These are phyloP conservation scores for Acipenser transmontanus DNA, from an alignment of 2,797 vertebrate genomes.

Conservation along the genomic window DNA sequence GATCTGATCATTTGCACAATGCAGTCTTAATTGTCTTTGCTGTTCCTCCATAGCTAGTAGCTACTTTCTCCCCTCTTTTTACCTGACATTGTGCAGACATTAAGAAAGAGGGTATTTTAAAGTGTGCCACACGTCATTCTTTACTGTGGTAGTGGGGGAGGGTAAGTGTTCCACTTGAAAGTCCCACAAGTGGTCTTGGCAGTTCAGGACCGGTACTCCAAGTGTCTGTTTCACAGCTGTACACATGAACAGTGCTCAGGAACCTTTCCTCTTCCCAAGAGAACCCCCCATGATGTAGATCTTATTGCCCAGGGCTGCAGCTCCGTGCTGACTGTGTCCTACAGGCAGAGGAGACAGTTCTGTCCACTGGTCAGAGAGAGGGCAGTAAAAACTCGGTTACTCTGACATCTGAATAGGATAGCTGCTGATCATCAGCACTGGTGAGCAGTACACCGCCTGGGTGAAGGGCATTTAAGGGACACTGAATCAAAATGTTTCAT, in stretches of 20 bases:
- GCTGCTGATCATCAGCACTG: background rate
- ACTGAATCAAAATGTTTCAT: too few species aligned
- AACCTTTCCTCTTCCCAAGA: conserved; percentile 21
- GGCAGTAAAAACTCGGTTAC: conserved; percentile 20
- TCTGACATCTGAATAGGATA: conserved; percentile 19
- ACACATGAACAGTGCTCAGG: conserved; percentile 17
- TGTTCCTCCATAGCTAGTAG: too few species aligned
- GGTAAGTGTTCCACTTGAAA: conserved; percentile 18
- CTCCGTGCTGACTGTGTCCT: conserved; percentile 21
- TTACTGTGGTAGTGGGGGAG: background rate
- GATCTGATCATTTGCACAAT: too few species aligned
- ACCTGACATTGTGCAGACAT: too few species aligned
- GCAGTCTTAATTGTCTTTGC: too few species aligned
- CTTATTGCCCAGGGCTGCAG: conserved; percentile 1
- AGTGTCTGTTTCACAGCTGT: conserved; percentile 11
- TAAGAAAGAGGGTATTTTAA: too few species aligned
- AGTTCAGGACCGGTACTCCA: conserved; percentile 15
- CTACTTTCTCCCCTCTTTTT: too few species aligned
- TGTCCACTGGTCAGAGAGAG: conserved; percentile 15
- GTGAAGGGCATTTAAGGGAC: too few species aligned
- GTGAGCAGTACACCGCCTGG: conserved; percentile 17
- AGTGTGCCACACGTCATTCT: too few species aligned
- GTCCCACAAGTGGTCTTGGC: conserved; percentile 21
- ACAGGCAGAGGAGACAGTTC: conserved; percentile 13
- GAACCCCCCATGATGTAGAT: conserved; percentile 21